Base-by-base conservation (phyloP, 2,113 vertebrate genomes). In the Limanda limanda region DNA sequence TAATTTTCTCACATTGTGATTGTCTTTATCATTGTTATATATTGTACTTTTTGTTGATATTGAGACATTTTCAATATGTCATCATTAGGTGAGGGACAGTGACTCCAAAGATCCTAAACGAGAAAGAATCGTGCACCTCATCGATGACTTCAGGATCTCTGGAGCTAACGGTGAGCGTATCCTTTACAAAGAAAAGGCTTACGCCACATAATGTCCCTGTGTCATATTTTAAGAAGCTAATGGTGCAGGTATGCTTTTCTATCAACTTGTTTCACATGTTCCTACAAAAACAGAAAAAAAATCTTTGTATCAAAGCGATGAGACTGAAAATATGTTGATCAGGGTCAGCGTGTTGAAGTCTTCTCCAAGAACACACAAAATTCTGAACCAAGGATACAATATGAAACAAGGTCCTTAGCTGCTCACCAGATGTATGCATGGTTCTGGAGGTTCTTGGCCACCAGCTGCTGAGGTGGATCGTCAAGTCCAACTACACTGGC, bases 391-490 rank as follows among this genome's bases (percentile, higher is more conserved):
- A 4, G 42, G 24, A 14, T 35, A 11, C 1, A 0, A 2, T 15
- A 18, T 27, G 18, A 73, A 57, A 68, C 5, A 23, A 23, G 8
- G 21, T 68, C 86, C 83, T 92, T 77, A 86, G 74, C 14, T 31
- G 68, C 5, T 71, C 18, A 11, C 25, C 85, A 98, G 97, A 98
- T 91, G 97, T 99, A 64, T 99, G 97, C 90, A 98, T 99, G 97
- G 97, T 99, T 78, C 96, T 99, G 4, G 97, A 99, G 93, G 97
- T 99, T 58, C 95, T 99, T 86, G 97, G 97, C 31, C 96, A 98
- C 85, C 97, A 99, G 81, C 94, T 99, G 72, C 93, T 99, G 81
- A 96, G 96, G 87, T 98, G 97, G 97, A 98, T 99, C 81, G 93
- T 99, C 85, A 98, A 96, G 56, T 99, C 97, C 75, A 98, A 97